A percentile compares a stretch with the other conserved stretches of the same genome.
These are phyloP conservation scores for Rhea americana DNA, from an alignment of 2,113 vertebrate genomes.

Conservation along the genomic window DNA sequence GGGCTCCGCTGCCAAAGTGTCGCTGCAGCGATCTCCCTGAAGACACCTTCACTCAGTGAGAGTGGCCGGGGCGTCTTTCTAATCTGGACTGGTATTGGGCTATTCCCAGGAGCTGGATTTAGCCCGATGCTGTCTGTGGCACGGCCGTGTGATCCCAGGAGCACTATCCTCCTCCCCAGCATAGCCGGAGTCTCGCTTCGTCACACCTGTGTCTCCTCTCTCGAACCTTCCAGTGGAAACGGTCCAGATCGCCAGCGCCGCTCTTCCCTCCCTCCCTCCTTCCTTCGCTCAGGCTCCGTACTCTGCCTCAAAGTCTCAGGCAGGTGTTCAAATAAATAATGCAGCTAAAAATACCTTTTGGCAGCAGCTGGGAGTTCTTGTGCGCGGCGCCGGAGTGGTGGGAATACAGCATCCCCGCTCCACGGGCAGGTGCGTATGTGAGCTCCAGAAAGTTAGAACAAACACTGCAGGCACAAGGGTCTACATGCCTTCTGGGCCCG, in stretches of 20 bases:
- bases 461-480: not conserved
- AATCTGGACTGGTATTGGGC: not conserved
- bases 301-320: conserved; percentile 70
- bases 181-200: accelerated
- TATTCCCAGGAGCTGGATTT: not conserved
- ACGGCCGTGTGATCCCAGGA: too few species aligned
- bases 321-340: conserved; percentile 92
- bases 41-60: not conserved
- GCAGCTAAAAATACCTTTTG: conserved; percentile 87
- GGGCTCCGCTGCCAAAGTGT: too few species aligned
- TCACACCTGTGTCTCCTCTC: not conserved
- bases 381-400: conserved; percentile 50
- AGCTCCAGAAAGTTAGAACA: conserved; percentile 32
- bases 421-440: conserved; percentile 42
- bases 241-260: conserved; percentile 68
- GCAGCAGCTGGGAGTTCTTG: conserved; percentile 85
- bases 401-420: conserved; percentile 47
- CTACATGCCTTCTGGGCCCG: not conserved
- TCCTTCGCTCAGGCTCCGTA: conserved; percentile 9
- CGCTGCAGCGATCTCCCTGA: not conserved
- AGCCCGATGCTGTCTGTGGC: not conserved
- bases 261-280: conserved; percentile 24
- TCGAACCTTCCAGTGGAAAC: conserved; percentile 65
- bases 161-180: not conserved
- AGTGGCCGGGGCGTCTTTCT: not conserved